phyloP scores from a whole-genome alignment of 2,113 vertebrate genomes.

The Tylochromis polylepis region DNA sequence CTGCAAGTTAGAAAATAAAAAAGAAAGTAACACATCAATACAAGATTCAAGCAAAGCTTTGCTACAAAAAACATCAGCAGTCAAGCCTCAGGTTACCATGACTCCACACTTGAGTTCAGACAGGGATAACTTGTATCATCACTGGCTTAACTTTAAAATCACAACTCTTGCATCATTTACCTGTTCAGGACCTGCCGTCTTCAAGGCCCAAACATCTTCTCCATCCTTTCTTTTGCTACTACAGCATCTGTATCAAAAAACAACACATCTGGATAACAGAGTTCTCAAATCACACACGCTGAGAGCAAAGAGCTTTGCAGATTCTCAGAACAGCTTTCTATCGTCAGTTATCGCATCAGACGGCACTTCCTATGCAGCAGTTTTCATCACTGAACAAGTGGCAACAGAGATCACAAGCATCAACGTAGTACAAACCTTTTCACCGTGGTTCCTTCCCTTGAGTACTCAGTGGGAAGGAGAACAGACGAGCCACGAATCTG shows the following conservation, averaged over 20 bases:
- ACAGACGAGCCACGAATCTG: neutral
- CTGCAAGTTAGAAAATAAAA: conserved; percentile 1
- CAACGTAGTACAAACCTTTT: conserved; percentile 14
- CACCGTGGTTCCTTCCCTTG: neutral
- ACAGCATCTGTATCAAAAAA: neutral
- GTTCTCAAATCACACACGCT: rapidly evolving
- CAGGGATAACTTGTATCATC: conserved; percentile 78
- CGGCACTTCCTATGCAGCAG: conserved; percentile 73
- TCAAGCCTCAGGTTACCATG: conserved; percentile 73
- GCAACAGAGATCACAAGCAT: neutral
- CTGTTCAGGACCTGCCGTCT: neutral
- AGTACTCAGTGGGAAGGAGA: rapidly evolving
- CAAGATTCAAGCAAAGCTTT: neutral
- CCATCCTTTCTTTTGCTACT: rapidly evolving
- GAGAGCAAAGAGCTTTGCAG: rapidly evolving
- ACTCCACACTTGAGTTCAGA: conserved; percentile 70
- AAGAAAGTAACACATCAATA: neutral
- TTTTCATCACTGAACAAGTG: conserved; percentile 54
- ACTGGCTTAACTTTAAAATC: conserved; percentile 38
- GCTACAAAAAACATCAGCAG: rapidly evolving
- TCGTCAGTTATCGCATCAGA: conserved; percentile 78
- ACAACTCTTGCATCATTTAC: neutral
- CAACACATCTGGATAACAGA: rapidly evolving
- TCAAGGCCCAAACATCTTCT: rapidly evolving
- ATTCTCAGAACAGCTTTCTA: conserved; percentile 62